Evolutionary conservation across 2,888 invertebrate species (phyloP), one percentile per base, ranked within the genome.

Genomic region (Epiblema foenella): DNA sequence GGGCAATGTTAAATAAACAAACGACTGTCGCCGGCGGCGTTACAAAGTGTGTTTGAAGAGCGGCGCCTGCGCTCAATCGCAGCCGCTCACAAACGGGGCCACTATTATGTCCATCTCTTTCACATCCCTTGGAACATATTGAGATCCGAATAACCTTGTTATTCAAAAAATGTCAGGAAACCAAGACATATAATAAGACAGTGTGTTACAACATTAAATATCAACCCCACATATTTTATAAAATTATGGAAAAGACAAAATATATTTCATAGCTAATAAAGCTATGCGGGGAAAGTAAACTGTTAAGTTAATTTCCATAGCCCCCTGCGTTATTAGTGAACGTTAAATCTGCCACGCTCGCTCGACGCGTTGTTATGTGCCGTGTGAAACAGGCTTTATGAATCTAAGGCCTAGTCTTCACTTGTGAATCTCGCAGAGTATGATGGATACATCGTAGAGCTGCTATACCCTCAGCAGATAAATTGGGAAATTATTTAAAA

Each of bases 291-390:
- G 15, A 46, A 20, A 24, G 42, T 29, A 5, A 49, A 49, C 29
- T 9, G 29, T 20, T 24, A 54, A 56, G 49, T 15, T 59, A 51
- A 52, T 52, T 60, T 54, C 18, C 29, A 20, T 24, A 8, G 24
- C 46, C 29, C 0, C 33, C 8, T 46, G 33, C 2, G 68, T 46
- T 62, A 51, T 70, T 70, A 70, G 65, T 5, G 65, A 46, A 18
- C 65, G 49, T 72, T 39, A 68, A 68, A 68, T 72, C 67, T 39
- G 68, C 33, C 65, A 70, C 70, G 70, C 70, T 60, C 65, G 65
- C 52, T 33, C 51, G 51, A 29, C 63, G 39, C 39, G n/a, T 56
- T 15, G 52, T 64, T 54, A 64, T 54, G 24, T 37, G 54, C 42
- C 17, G 62, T 54, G 60, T 59, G 66, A 33, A 49, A 62, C 49